Percentiles rank a stretch among this genome's conserved stretches.
phyloP scores from a whole-genome alignment of 2,888 invertebrate genomes.

The Pseudococcus viburni region DNA sequence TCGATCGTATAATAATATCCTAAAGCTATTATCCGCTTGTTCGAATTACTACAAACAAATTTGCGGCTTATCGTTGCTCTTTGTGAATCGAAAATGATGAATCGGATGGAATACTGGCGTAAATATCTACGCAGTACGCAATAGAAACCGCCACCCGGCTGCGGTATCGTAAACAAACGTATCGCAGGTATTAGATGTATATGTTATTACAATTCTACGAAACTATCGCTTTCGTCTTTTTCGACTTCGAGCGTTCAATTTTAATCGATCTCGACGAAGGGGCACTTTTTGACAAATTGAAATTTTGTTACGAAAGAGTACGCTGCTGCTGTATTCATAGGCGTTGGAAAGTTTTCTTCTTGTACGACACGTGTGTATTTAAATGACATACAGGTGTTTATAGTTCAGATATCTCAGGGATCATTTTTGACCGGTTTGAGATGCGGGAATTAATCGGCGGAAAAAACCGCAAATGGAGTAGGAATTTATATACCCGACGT shows the following conservation, averaged over 20 bases:
- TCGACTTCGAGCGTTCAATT: background rate
- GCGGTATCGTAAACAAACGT: too few species aligned
- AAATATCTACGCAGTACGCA: too few species aligned
- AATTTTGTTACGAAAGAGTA: background rate
- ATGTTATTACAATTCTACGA: too few species aligned
- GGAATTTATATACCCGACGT: background rate
- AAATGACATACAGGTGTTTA: too few species aligned
- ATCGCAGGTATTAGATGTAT: too few species aligned
- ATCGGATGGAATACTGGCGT: too few species aligned
- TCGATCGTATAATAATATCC: background rate
- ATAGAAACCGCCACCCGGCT: too few species aligned
- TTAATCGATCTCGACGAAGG: background rate
- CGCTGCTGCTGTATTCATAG: background rate
- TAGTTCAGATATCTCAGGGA: background rate
- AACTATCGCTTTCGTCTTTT: too few species aligned
- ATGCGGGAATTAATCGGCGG: background rate
- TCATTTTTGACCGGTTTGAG: background rate
- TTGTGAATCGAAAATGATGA: too few species aligned
- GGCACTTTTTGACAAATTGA: conserved; percentile 2
- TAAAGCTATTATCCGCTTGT: background rate
- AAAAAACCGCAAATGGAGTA: background rate
- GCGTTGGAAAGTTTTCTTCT: too few species aligned
- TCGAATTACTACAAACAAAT: background rate
- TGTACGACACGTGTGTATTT: too few species aligned
- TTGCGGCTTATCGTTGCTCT: too few species aligned